Percentiles rank a stretch among this genome's conserved stretches.
phyloP scores from a whole-genome alignment of 2,888 invertebrate species.

The Yponomeuta malinellus region DNA sequence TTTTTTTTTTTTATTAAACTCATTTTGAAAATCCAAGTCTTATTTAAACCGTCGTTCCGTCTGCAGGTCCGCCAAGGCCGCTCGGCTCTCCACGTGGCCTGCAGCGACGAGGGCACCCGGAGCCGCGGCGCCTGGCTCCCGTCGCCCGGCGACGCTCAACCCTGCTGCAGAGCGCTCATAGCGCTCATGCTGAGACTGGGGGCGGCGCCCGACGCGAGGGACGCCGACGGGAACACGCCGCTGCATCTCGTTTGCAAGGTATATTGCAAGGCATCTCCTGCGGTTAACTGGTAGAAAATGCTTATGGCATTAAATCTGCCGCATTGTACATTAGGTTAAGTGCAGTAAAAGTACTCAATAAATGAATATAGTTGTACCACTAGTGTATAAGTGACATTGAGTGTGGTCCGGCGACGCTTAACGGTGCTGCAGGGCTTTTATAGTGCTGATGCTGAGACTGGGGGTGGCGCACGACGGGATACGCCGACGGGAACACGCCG shows the following conservation, averaged over 20 bases:
- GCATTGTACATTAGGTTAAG: no score
- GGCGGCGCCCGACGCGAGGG: constrained; percentile 85
- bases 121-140: constrained; percentile 82
- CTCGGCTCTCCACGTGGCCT: constrained; percentile 88
- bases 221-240: constrained; percentile 91
- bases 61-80: constrained; percentile 79
- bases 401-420: constrained; percentile 77
- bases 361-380: no score
- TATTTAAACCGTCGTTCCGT: background rate
- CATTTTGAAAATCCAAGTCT: no score
- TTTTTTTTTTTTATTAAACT: no score
- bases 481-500: constrained; percentile 90
- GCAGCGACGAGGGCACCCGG: constrained; percentile 85
- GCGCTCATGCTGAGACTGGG: constrained; percentile 87
- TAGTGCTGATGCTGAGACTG: constrained; percentile 84
- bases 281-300: no score
- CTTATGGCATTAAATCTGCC: no score
- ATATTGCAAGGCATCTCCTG: background rate
- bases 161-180: constrained; percentile 58
- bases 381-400: no score
- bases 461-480: constrained; percentile 89
- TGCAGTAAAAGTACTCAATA: no score
- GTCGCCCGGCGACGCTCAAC: constrained; percentile 76
- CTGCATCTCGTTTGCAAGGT: constrained; percentile 89
- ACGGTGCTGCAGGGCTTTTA: constrained; percentile 49